Conservation (phyloP, 2,888 invertebrate genomes). For the Hirtodrosophila cameraria region DNA sequence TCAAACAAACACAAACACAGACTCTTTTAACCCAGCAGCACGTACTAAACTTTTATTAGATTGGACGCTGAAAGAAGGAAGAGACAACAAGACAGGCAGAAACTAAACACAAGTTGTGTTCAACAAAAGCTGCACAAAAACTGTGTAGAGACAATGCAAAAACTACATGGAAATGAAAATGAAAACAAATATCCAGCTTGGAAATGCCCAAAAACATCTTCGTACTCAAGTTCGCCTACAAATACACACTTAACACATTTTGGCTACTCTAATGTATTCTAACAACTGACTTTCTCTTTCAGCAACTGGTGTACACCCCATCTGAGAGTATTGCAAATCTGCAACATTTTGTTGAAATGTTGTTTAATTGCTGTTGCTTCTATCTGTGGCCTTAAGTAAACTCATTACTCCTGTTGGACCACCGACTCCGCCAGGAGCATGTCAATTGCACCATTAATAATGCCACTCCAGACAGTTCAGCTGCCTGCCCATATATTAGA, state of each 20-base stretch:
- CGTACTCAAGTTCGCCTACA: no score
- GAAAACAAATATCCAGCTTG: no score
- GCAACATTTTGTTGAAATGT: no score
- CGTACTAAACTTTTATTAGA: constrained; percentile 59
- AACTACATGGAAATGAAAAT: neutral
- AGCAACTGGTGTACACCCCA: constrained; percentile 5
- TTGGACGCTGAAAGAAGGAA: constrained; percentile 31
- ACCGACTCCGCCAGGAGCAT: constrained; percentile 35
- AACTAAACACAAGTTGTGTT: constrained; percentile 53
- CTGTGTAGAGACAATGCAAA: constrained; percentile 25
- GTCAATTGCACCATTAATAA: constrained; percentile 79
- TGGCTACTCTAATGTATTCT: constrained; percentile 31
- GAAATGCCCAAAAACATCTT: no score
- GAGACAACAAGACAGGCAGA: constrained; percentile 14
- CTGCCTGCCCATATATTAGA: constrained; percentile 31
- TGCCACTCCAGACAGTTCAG: constrained; percentile 7
- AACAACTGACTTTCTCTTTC: constrained; percentile 19
- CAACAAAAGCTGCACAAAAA: constrained; percentile 37
- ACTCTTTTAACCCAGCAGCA: constrained; percentile 65
- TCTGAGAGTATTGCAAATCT: no score
- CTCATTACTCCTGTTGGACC: constrained; percentile 46
- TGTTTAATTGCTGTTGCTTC: no score
- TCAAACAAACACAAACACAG: constrained; percentile 2
- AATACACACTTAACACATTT: constrained; percentile 39
- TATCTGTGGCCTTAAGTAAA: no score